phyloP scores from a whole-genome alignment of 2,797 vertebrate species.

The Setipinna tenuifilis region DNA sequence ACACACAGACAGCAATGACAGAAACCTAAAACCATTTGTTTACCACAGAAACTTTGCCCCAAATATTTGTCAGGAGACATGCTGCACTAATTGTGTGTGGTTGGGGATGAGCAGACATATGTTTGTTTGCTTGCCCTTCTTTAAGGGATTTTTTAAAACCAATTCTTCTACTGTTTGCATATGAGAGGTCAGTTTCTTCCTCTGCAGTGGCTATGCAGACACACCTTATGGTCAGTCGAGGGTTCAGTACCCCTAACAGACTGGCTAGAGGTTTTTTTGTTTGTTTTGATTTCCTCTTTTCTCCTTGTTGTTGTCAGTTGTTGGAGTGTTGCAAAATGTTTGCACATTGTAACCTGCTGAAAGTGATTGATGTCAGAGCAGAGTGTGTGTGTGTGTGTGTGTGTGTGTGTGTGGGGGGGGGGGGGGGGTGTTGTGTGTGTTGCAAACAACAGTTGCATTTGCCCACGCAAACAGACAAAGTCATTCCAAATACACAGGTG shows the following conservation, averaged over 20 bases:
- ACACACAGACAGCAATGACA: neutral
- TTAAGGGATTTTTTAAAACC: too few species aligned
- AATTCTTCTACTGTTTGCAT: too few species aligned
- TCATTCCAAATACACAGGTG: neutral
- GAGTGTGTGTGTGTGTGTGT: too few species aligned
- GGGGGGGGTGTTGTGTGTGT: neutral
- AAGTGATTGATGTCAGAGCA: too few species aligned
- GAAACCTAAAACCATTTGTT: neutral
- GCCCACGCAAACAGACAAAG: neutral
- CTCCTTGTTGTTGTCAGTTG: too few species aligned
- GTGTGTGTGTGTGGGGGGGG: neutral
- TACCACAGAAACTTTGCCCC: conserved; percentile 4
- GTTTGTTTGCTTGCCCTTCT: too few species aligned
- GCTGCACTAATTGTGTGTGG: neutral
- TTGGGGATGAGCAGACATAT: neutral
- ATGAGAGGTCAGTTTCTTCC: too few species aligned
- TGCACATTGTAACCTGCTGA: neutral
- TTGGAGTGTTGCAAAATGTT: conserved; percentile 27
- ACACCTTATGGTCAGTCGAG: too few species aligned
- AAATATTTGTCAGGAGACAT: neutral
- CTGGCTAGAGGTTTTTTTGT: too few species aligned
- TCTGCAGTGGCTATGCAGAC: too few species aligned
- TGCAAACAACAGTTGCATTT: conserved; percentile 8
- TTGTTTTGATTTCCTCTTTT: too few species aligned
- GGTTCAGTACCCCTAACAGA: too few species aligned